Conservation (phyloP, 2,113 vertebrate genomes). For the Carassius carassius region DNA sequence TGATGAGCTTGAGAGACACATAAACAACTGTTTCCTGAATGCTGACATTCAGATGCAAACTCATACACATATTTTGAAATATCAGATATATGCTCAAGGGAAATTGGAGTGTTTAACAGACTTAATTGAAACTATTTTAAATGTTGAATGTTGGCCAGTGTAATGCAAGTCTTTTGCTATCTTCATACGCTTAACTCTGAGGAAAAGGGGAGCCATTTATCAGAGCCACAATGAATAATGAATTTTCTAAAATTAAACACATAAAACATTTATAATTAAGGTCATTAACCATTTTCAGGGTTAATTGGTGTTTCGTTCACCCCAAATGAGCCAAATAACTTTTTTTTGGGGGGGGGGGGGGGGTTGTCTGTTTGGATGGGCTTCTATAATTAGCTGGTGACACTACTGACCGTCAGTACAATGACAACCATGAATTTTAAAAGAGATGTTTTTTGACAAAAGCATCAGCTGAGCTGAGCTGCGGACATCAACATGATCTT, state of each 20-base stretch:
- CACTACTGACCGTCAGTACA: not conserved
- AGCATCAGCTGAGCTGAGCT: too few relatives aligned
- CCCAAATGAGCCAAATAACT: slow-evolving; percentile 23
- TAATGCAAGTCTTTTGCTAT: too few relatives aligned
- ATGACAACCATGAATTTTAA: too few relatives aligned
- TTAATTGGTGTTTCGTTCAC: slow-evolving; percentile 44
- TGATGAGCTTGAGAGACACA: not conserved
- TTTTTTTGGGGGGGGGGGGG: slow-evolving; percentile 5
- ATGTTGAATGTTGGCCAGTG: too few relatives aligned
- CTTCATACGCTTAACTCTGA: not conserved
- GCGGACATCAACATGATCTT: too few relatives aligned
- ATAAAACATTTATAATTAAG: slow-evolving; percentile 49
- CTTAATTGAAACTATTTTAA: not conserved
- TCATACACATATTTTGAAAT: not conserved
- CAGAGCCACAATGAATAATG: slow-evolving; percentile 43
- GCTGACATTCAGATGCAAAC: not conserved
- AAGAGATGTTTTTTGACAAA: too few relatives aligned
- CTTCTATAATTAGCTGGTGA: slow-evolving; percentile 27
- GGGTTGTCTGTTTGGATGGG: not conserved
- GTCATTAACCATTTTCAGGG: slow-evolving; percentile 41
- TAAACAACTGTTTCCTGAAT: not conserved
- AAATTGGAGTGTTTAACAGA: not conserved
- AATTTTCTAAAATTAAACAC: slow-evolving; percentile 41
- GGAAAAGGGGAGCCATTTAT: slow-evolving; percentile 25
- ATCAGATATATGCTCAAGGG: not conserved